Percentiles rank a stretch among this genome's conserved stretches.
phyloP scores from a whole-genome alignment of 2,797 vertebrate species.

The Saxicola maurus region DNA sequence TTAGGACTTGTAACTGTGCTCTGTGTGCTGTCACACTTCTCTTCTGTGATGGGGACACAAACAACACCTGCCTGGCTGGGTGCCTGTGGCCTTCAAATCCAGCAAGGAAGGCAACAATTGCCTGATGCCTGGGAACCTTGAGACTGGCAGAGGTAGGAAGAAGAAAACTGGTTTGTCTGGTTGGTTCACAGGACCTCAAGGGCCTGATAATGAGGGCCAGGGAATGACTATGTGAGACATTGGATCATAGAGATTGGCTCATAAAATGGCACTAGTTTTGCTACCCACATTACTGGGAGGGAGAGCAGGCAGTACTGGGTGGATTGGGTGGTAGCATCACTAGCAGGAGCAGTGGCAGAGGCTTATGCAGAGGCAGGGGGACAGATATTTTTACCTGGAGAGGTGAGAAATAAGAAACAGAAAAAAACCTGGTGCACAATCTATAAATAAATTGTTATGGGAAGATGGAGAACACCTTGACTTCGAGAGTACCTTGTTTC shows the following conservation, averaged over 20 bases:
- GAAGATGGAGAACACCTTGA: background rate
- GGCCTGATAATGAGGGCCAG: background rate
- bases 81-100: background rate
- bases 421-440: background rate
- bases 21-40: background rate
- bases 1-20: background rate
- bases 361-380: background rate
- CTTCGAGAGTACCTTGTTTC: background rate
- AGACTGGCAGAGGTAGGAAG: background rate
- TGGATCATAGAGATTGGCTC: background rate
- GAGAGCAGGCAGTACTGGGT: background rate
- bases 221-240: rapidly evolving
- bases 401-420: background rate
- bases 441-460: background rate
- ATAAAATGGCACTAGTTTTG: background rate
- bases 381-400: background rate
- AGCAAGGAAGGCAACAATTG: background rate
- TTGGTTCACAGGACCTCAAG: background rate
- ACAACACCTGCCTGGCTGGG: background rate
- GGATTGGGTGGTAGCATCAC: background rate
- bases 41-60: background rate
- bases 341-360: background rate
- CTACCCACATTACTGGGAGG: background rate
- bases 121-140: background rate
- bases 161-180: background rate